Base-by-base conservation (phyloP, 2,113 vertebrate genomes). In the Leucosticte australis region DNA sequence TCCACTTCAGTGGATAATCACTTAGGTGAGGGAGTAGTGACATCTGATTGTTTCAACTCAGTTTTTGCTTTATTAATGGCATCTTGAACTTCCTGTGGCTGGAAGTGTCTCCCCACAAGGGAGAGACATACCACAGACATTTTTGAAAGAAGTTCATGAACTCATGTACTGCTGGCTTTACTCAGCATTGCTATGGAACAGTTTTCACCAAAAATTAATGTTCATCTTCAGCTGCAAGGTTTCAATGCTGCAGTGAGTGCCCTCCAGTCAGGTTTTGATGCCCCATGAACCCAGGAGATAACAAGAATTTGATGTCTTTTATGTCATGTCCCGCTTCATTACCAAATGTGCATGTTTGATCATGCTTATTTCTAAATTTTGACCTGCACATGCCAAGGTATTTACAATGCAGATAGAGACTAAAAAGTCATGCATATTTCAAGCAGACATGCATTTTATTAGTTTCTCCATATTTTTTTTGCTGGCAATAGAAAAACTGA, bases 101-200 rank as follows among this genome's bases (percentile, higher is more conserved):
- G 44, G 20, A 74, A 47, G n/a, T 0, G 1, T 50, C 50, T 77
- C 44, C 56, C 41, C 11, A 5, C 21, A n/a, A 19, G 1, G 5
- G 57, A 64, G 35, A 55, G 39, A 52, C 14, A 7, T 10, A 31
- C 11, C 53, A 20, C 35, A 83, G 85, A 56, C 30, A n/a, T 22
- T 79, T 37, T 2, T 50, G 24, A 77, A 78, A 42, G 12, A 59
- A 42, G 4, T 57, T 44, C 26, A 73, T 44, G 18, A 33, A 15
- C 10, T 69, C 8, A 17, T 60, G 85, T 50, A 13, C n/a, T 30
- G 2, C 35, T 41, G 60, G 26, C 35, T 87, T 83, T 75, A 64
- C 15, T 65, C 27, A 74, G 16, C n/a, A 21, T 39, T 87, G 30
- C 15, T 16, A 10, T 0, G 1, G 46, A 79, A 41, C 1, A 0